These are phyloP conservation scores for Trachelipus rathkii DNA, from an alignment of 1,140 invertebrate genomes.

Conservation along the genomic window DNA sequence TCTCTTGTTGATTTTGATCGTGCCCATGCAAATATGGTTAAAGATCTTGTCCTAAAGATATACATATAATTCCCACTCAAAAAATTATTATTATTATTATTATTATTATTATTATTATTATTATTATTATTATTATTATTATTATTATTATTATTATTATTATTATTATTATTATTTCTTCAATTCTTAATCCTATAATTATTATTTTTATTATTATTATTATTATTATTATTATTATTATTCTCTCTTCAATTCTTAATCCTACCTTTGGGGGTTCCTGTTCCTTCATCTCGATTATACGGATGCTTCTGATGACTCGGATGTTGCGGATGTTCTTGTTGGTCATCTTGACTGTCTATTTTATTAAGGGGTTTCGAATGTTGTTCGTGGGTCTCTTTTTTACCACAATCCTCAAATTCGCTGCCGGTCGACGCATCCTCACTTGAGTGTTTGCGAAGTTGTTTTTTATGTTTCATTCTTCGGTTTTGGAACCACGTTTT, in stretches of 20 bases:
- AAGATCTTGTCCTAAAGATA: too few species aligned
- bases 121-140: too few species aligned
- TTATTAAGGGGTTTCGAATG: not conserved
- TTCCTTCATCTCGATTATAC: not conserved
- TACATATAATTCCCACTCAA: too few species aligned
- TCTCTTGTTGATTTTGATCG: too few species aligned
- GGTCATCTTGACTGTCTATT: not conserved
- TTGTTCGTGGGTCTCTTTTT: not conserved
- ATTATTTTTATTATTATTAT: not conserved
- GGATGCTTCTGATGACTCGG: not conserved
- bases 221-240: not conserved
- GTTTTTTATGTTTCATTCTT: slow-evolving; percentile 96
- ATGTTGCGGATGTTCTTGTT: slow-evolving; percentile 17
- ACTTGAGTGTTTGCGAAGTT: slow-evolving; percentile 69
- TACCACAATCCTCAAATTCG: not conserved
- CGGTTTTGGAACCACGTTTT: slow-evolving; percentile 98
- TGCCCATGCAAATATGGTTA: too few species aligned
- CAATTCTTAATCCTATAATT: not conserved
- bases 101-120: too few species aligned
- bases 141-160: too few species aligned
- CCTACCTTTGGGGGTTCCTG: not conserved
- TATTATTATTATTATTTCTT: not conserved
- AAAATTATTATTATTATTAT: too few species aligned
- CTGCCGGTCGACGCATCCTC: slow-evolving; percentile 46
- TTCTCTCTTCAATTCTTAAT: too few species aligned